Evolutionary conservation across 2,113 vertebrate genomes (phyloP).

Genomic region (Coryphaenoides rupestris): DNA sequence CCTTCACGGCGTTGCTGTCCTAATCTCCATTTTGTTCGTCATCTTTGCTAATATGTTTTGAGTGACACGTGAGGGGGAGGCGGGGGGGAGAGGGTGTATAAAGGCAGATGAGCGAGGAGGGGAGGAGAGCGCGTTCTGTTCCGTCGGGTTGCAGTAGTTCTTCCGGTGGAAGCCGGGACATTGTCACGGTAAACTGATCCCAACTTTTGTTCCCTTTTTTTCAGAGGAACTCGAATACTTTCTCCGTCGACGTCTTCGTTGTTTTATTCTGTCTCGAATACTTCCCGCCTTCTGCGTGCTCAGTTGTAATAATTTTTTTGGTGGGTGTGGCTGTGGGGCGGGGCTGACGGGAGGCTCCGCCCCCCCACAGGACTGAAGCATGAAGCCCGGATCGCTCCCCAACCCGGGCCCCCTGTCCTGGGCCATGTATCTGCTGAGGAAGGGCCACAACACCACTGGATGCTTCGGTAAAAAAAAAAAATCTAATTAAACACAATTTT

Average conservation of each 20-base stretch:
- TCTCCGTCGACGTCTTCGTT: too few relatives aligned
- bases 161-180: too few relatives aligned
- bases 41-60: slow-evolving; percentile 42
- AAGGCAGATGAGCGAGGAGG: slow-evolving; percentile 53
- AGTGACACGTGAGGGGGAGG: slow-evolving; percentile 13
- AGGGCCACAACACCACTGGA: slow-evolving; percentile 56
- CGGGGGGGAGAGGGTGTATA: slow-evolving; percentile 38
- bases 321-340: too few relatives aligned
- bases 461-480: slow-evolving; percentile 60
- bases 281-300: not conserved
- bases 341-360: not conserved
- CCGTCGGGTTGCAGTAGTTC: too few relatives aligned
- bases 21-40: slow-evolving; percentile 25
- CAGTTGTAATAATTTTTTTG: too few relatives aligned
- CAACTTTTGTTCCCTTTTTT: too few relatives aligned
- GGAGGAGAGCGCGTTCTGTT: too few relatives aligned
- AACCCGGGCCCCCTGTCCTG: slow-evolving; percentile 67
- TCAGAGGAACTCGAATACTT: too few relatives aligned
- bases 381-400: slow-evolving; percentile 67
- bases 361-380: slow-evolving; percentile 34
- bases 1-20: slow-evolving; percentile 10
- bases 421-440: slow-evolving; percentile 79
- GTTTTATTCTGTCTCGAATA: not conserved
- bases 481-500: too few relatives aligned
- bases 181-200: too few relatives aligned